These are phyloP conservation scores for Bambusicola thoracicus DNA, from an alignment of 2,113 vertebrate genomes.

Conservation along the genomic window DNA sequence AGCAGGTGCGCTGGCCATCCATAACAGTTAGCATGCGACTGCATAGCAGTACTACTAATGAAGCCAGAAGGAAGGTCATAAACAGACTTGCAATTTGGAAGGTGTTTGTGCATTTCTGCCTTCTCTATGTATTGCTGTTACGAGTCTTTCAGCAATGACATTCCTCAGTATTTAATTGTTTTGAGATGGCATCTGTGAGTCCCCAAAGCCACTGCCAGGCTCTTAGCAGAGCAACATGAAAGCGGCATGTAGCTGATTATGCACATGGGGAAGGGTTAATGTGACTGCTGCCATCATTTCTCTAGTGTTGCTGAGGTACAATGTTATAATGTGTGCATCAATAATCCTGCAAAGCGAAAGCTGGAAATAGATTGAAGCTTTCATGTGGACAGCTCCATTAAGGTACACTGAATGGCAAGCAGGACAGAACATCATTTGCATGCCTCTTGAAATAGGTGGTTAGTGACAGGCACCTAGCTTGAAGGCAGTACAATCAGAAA, in stretches of 20 bases:
- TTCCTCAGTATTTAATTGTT: not conserved
- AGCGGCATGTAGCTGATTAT: not conserved
- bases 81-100: not conserved
- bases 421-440: not conserved
- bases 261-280: not conserved
- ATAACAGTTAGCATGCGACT: not conserved
- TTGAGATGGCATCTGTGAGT: not conserved
- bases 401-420: not conserved
- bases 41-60: not conserved
- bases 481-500: not conserved
- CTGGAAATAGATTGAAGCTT: not conserved
- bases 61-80: not conserved
- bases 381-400: not conserved
- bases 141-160: not conserved
- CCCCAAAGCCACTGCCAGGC: not conserved
- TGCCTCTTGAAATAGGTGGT: not conserved
- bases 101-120: not conserved
- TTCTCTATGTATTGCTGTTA: not conserved
- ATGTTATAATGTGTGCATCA: not conserved
- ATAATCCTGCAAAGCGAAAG: not conserved
- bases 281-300: not conserved
- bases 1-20: not conserved
- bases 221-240: not conserved
- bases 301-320: not conserved
- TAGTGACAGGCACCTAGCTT: not conserved